Base-by-base conservation (phyloP, 2,888 invertebrate species). In the Argyresthia albistria region DNA sequence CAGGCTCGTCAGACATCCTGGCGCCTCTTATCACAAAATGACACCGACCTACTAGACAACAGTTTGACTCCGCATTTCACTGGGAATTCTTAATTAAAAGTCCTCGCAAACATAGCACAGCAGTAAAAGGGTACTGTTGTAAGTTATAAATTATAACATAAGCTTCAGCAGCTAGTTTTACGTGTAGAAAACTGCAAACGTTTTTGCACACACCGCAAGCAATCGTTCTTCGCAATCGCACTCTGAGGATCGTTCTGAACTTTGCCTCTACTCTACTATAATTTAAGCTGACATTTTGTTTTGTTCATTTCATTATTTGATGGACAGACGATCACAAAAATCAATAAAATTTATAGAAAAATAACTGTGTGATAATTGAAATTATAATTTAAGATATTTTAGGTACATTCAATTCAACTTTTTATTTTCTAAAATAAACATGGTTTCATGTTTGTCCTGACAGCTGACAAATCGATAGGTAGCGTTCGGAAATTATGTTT, bases 1-100 rank as follows among this genome's bases (percentile, higher is more conserved):
- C 86, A 9, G 80, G 70, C 67, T 87, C 86, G 67, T 87, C 86
- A 84, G 86, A 86, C 86, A 87, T 87, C 65, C 82, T 82, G 84
- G 84, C 80, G 81, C 82, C 82, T 60, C 50, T 35, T 8, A 25
- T 8, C 11, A 16, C 42, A n/a, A 16, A 8, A 42, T 39, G 37
- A 50, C 42, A 43, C 10, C 25, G 15, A 45, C 42, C 52, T 45
- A 49, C 36, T 15, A 36, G 39, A 37, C 39, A 52, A 45, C 15
- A n/a, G 35, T 16, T 36, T 8, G 12, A 14, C 15, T 36, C 10
- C 36, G 37, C 11, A 1, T 37, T 48, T 39, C 15, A 12, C 4
- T 47, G 35, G 12, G 4, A 48, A 6, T 15, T 48, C 36, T 14
- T 45, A 4, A 12, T 4, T 14, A 4, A 14, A 15, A 14, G 14